A percentile compares a stretch with the other conserved stretches of the same genome.
Conservation (phyloP, 2,113 vertebrate species). For the Charina bottae region DNA sequence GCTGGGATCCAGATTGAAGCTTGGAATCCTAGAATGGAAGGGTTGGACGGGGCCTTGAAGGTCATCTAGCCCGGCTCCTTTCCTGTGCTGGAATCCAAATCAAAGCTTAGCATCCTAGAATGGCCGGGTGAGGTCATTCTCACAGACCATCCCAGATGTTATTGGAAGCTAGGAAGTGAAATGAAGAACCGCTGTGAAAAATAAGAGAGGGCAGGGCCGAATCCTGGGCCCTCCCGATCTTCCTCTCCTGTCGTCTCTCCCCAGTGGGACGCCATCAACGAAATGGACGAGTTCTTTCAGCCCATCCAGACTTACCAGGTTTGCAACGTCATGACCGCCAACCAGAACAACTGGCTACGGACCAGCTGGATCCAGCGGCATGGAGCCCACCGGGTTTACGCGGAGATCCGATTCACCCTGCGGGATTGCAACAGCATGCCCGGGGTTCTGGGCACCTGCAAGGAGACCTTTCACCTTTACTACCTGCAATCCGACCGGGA, state of each 20-base stretch:
- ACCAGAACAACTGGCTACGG: conserved; percentile 97
- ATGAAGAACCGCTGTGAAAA: not conserved
- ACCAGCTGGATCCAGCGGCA: conserved; percentile 91
- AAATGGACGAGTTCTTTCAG: conserved; percentile 95
- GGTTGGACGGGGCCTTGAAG: not conserved
- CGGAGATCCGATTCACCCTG: conserved; percentile 94
- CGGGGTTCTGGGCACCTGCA: conserved; percentile 93
- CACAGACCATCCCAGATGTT: no score
- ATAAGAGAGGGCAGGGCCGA: not conserved
- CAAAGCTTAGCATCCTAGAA: no score
- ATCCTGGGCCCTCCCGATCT: not conserved
- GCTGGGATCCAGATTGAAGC: no score
- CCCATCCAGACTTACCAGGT: conserved; percentile 98
- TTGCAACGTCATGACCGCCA: conserved; percentile 96
- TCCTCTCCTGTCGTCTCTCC: conserved; percentile 28
- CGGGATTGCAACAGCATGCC: conserved; percentile 98
- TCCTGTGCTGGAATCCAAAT: not conserved
- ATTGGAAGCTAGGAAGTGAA: not conserved
- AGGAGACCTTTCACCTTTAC: conserved; percentile 97
- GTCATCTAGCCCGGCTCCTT: not conserved
- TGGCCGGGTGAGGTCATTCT: no score
- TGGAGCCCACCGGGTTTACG: conserved; percentile 88
- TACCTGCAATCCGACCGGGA: conserved; percentile 93
- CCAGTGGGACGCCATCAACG: conserved; percentile 98
- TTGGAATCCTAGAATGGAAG: not conserved